phyloP scores from a whole-genome alignment of 2,888 invertebrate species.

The Lepas anatifera region DNA sequence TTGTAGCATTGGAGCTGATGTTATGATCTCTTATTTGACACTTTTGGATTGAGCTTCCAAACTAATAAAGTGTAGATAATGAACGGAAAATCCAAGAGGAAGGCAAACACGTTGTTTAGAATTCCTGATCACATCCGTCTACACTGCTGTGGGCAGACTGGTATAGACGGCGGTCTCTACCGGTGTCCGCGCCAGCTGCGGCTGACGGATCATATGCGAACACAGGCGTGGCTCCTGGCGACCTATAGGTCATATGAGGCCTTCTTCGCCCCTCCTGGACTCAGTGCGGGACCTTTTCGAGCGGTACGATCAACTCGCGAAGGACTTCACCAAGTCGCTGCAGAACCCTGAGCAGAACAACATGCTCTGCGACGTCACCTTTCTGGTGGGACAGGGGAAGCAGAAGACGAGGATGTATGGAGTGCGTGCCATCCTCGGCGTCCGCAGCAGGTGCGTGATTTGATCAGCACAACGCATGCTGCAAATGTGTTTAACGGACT shows the following conservation, averaged over 20 bases:
- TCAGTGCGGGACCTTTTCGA: slow-evolving; percentile 88
- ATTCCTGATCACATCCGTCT: neutral
- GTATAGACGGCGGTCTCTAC: too few species aligned
- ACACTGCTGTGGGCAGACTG: neutral
- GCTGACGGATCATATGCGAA: too few species aligned
- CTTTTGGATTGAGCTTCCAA: too few species aligned
- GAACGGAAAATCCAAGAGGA: too few species aligned
- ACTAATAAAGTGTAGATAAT: too few species aligned
- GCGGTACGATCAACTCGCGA: slow-evolving; percentile 80
- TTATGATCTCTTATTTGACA: too few species aligned
- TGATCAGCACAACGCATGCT: too few species aligned
- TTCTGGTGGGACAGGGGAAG: slow-evolving; percentile 81
- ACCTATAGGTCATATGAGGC: slow-evolving; percentile 87
- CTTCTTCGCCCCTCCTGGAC: slow-evolving; percentile 80
- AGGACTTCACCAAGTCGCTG: slow-evolving; percentile 81
- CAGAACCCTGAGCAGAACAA: slow-evolving; percentile 56
- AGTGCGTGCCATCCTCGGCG: slow-evolving; percentile 79
- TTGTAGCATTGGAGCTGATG: too few species aligned
- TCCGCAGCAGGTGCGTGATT: slow-evolving; percentile 70
- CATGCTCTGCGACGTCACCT: slow-evolving; percentile 70
- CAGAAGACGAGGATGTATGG: slow-evolving; percentile 83
- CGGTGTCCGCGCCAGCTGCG: too few species aligned
- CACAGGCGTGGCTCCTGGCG: slow-evolving; percentile 70
- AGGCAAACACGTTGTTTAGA: neutral
- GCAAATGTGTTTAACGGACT: too few species aligned